Evolutionary conservation across 2,888 invertebrate genomes (phyloP), one percentile per base, ranked within the genome.

Genomic region (Phengaris arion): DNA sequence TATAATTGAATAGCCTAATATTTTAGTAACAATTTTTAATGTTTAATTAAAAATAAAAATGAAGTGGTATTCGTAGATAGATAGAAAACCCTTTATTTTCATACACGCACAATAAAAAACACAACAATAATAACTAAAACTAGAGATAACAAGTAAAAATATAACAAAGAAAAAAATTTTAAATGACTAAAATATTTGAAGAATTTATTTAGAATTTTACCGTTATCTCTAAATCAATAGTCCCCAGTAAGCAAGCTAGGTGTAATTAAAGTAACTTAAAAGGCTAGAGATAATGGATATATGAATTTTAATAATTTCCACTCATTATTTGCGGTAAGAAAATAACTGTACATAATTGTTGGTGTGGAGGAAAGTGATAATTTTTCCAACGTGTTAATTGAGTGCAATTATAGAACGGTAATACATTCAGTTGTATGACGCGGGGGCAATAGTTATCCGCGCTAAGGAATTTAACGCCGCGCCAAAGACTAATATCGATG

Each of bases 401-500:
- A 22, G 72, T 13, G 51, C 70, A 72, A 72, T 72, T 72, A 54
- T 35, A 45, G 45, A 64, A 64, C 59, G 10, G 59, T 22, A 64
- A 64, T 13, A 35, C 35, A 64, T 10, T 35, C 64, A 45, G 64
- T 45, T 35, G 10, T 64, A 6, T 22, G 59, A 59, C 59, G 59
- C 10, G 15, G 59, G 22, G 22, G 35, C 35, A 48, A 48, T 48
- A 48, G 46, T 15, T 69, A 46, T 48, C 46, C 74, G 75, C 64
- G 59, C 68, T 59, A 75, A 76, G 59, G 57, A 78, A 77, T 76
- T 74, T 68, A 46, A 77, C 55, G 57, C 57, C 46, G 69, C 69
- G 69, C 69, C 69, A 69, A 69, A 69, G 9, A 48, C 69, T 48
- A 69, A 69, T 77, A 78, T 77, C 68, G 77, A 81, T 75, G 76